phyloP scores from a whole-genome alignment of 2,113 vertebrate genomes.

The Geococcyx californianus region DNA sequence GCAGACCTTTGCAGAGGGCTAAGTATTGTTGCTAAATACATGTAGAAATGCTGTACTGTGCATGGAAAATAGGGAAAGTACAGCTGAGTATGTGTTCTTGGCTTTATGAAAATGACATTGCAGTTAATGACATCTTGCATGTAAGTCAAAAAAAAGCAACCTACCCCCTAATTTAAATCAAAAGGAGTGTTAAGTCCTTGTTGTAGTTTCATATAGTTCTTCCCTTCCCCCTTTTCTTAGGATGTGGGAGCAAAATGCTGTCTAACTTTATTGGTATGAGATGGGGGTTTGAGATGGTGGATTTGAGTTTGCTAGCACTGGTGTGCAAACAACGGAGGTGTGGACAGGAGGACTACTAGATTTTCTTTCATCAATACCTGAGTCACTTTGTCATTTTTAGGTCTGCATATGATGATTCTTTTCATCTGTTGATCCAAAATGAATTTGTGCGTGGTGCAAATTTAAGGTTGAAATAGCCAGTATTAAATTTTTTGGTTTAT shows the following conservation, averaged over 20 bases:
- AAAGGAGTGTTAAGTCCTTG: background rate
- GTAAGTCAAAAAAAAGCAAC: background rate
- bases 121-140: background rate
- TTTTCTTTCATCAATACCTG: background rate
- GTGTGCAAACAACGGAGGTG: background rate
- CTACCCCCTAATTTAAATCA: background rate
- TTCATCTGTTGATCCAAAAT: background rate
- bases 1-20: background rate
- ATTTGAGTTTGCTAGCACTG: background rate
- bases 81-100: background rate
- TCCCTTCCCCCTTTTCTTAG: background rate
- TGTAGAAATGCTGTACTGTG: background rate
- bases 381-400: background rate
- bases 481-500: background rate
- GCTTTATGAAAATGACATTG: background rate
- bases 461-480: background rate
- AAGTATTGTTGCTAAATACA: background rate
- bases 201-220: no score
- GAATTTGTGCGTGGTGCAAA: background rate
- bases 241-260: background rate
- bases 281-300: background rate
- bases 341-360: background rate
- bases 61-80: background rate
- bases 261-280: background rate
- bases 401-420: background rate